Conservation (phyloP, 2,888 invertebrate species). For the Spatulosminthurus flaviceps region DNA sequence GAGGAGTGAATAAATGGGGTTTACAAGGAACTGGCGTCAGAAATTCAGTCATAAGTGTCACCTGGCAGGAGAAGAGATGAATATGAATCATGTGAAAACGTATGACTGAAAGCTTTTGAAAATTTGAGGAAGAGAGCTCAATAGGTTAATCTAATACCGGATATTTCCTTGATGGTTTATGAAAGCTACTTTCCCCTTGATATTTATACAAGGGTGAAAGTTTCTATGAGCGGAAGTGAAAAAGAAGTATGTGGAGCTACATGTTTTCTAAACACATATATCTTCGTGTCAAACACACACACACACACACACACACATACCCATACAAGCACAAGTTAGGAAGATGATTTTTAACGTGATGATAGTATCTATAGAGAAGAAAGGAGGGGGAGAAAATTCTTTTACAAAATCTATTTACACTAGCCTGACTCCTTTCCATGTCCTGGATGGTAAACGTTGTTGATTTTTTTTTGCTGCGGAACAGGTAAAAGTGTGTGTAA, state of each 20-base stretch:
- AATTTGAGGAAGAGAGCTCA: conserved; percentile 18
- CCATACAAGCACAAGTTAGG: no score
- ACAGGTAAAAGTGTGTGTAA: conserved; percentile 18
- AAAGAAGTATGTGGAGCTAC: background rate
- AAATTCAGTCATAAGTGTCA: background rate
- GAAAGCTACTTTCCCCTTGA: background rate
- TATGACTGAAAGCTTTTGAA: background rate
- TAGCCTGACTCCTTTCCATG: no score
- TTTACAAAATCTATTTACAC: no score
- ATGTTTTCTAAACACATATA: no score
- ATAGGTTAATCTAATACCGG: conserved; percentile 19
- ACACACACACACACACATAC: no score
- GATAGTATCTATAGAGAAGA: background rate
- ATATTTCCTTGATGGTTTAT: conserved; percentile 11
- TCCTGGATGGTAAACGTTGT: no score
- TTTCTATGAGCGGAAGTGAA: background rate
- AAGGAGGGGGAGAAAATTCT: background rate
- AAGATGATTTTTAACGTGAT: background rate
- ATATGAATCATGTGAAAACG: background rate
- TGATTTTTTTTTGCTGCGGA: no score
- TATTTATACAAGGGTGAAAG: background rate
- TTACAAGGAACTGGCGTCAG: no score
- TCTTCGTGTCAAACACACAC: no score
- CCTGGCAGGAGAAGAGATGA: background rate
- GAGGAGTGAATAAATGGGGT: no score